Conservation (phyloP, 2,113 vertebrate species). For the Saimiri boliviensis region DNA sequence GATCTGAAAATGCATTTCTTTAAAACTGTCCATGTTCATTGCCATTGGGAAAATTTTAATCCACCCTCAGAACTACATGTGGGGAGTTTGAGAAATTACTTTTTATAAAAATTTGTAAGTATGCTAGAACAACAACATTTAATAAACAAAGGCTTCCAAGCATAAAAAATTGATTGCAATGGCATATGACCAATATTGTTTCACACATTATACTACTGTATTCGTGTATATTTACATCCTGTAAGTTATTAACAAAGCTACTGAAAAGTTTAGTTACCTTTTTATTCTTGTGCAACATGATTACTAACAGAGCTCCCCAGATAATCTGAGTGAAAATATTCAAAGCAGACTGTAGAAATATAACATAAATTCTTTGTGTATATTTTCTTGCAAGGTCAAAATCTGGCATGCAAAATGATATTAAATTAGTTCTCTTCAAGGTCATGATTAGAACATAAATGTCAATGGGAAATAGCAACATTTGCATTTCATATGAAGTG, state of each 20-base stretch:
- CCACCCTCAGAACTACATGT: not conserved
- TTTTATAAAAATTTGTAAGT: not conserved
- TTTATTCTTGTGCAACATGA: not conserved
- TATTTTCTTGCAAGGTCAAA: not conserved
- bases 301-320: not conserved
- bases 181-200: not conserved
- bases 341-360: not conserved
- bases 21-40: not conserved
- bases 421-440: not conserved
- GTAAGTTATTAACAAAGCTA: not conserved
- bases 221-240: not conserved
- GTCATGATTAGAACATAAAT: constrained; percentile 26
- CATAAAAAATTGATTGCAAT: not conserved
- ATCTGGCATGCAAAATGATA: not conserved
- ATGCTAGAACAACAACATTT: not conserved
- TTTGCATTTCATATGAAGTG: constrained; percentile 7
- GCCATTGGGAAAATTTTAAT: not conserved
- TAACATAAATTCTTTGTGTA: not conserved
- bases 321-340: not conserved
- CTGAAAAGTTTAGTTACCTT: not conserved
- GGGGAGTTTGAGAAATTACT: not conserved
- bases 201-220: not conserved
- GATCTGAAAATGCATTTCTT: not conserved
- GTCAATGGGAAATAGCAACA: not conserved
- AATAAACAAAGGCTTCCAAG: not conserved